These are phyloP conservation scores for Fragum fragum DNA, from an alignment of 2,888 invertebrate species.

Conservation along the genomic window DNA sequence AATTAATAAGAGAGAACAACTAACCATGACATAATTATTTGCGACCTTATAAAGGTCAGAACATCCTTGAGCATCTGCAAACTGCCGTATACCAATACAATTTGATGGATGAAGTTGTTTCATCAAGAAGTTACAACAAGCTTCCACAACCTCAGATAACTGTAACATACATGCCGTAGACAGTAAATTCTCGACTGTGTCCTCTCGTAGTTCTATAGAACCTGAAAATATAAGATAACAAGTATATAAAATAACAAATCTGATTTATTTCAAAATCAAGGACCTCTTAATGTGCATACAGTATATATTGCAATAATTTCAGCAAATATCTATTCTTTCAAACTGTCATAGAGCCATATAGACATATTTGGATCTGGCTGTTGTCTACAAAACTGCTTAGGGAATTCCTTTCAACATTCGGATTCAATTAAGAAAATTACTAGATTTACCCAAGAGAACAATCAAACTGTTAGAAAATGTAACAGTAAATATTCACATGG, in stretches of 20 bases:
- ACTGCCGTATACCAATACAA: conserved; percentile 96
- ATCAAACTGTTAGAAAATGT: conserved; percentile 6
- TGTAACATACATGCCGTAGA: conserved; percentile 95
- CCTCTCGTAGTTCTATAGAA: conserved; percentile 94
- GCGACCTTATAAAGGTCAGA: conserved; percentile 93
- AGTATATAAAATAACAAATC: no score
- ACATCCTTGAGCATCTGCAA: conserved; percentile 96
- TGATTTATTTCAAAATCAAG: no score
- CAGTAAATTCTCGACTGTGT: conserved; percentile 95
- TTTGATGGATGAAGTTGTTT: conserved; percentile 97
- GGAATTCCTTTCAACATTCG: neutral
- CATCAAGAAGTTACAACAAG: conserved; percentile 95
- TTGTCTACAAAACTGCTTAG: neutral
- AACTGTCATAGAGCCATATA: neutral
- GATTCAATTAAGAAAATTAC: conserved; percentile 10
- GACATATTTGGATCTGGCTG: neutral
- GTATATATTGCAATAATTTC: no score
- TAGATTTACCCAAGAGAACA: neutral
- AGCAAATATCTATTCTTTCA: no score
- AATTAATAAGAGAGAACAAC: conserved; percentile 60
- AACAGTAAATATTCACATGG: conserved; percentile 17
- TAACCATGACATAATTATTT: conserved; percentile 94
- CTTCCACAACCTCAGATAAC: conserved; percentile 93
- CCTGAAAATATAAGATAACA: conserved; percentile 86
- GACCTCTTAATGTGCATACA: no score